These are phyloP conservation scores for Danio tinwini DNA, from an alignment of 2,797 vertebrate genomes.

Conservation along the genomic window DNA sequence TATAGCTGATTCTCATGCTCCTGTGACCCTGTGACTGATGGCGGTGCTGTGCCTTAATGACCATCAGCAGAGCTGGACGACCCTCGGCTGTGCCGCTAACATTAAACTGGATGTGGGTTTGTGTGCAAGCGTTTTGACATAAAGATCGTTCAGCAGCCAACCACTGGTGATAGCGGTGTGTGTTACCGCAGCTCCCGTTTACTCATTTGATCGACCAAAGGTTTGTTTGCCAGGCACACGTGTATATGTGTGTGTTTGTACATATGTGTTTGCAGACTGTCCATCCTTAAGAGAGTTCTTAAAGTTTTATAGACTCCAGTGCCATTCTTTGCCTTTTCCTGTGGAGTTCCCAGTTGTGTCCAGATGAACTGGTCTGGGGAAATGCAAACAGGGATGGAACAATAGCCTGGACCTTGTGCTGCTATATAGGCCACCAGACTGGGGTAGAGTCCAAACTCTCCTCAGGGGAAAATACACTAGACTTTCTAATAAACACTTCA, in stretches of 20 bases:
- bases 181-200: conserved; percentile 21
- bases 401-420: not conserved
- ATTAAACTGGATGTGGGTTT: conserved; percentile 55
- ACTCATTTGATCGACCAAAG: conserved; percentile 36
- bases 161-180: not conserved
- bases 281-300: conserved; percentile 5
- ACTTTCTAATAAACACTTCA: conserved; percentile 29
- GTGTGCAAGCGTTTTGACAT: conserved; percentile 21
- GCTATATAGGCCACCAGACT: conserved; percentile 33
- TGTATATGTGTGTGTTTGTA: conserved; percentile 36
- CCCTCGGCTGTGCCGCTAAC: conserved; percentile 30
- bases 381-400: conserved; percentile 30
- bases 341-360: not conserved
- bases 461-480: conserved; percentile 25
- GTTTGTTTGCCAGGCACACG: conserved; percentile 20
- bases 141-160: conserved; percentile 1
- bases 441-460: conserved; percentile 25
- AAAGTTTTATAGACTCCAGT: conserved; percentile 42
- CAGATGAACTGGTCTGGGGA: conserved; percentile 30
- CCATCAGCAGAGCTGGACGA: conserved; percentile 58
- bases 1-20: conserved; percentile 40
- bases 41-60: conserved; percentile 63
- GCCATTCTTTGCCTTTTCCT: conserved; percentile 16
- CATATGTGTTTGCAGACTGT: conserved; percentile 17
- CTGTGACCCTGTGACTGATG: conserved; percentile 48